phyloP scores from a whole-genome alignment of 2,113 vertebrate genomes.

The Antennarius striatus region DNA sequence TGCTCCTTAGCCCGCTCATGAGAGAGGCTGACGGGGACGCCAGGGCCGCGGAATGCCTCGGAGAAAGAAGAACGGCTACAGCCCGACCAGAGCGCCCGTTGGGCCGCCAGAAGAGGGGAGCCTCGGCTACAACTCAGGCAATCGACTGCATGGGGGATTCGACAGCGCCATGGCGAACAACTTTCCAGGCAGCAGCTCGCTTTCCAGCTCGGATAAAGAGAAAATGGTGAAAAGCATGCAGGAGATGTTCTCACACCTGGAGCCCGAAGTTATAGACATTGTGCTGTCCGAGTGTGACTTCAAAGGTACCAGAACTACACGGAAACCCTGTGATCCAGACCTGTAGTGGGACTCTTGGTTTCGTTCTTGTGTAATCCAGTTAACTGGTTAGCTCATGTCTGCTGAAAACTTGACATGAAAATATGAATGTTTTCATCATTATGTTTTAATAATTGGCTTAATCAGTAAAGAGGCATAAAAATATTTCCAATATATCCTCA shows the following conservation, averaged over 20 bases:
- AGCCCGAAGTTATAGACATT: slow-evolving; percentile 92
- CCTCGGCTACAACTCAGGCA: slow-evolving; percentile 22
- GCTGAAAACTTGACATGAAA: too few relatives aligned
- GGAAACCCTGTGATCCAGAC: background rate
- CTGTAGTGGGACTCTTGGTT: background rate
- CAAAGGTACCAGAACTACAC: slow-evolving; percentile 84
- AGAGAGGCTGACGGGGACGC: slow-evolving; percentile 12
- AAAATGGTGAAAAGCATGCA: slow-evolving; percentile 84
- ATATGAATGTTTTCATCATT: background rate
- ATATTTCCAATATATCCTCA: too few relatives aligned
- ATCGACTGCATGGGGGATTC: slow-evolving; percentile 9
- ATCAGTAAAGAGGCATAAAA: too few relatives aligned
- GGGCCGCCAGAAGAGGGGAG: slow-evolving; percentile 63
- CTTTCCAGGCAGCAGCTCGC: slow-evolving; percentile 25
- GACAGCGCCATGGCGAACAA: slow-evolving; percentile 35
- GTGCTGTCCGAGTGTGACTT: slow-evolving; percentile 95
- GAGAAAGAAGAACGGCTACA: slow-evolving; percentile 84
- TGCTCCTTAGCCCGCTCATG: slow-evolving; percentile 35
- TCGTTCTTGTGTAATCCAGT: too few relatives aligned
- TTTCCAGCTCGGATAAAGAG: slow-evolving; percentile 69
- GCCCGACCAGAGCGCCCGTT: slow-evolving; percentile 79
- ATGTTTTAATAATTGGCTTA: too few relatives aligned
- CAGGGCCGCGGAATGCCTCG: slow-evolving; percentile 84
- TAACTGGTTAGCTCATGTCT: too few relatives aligned
- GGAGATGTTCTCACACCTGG: slow-evolving; percentile 95